A percentile compares a stretch with the other conserved stretches of the same genome.
phyloP scores from a whole-genome alignment of 1,140 invertebrate genomes.

The Pararge aegeria region DNA sequence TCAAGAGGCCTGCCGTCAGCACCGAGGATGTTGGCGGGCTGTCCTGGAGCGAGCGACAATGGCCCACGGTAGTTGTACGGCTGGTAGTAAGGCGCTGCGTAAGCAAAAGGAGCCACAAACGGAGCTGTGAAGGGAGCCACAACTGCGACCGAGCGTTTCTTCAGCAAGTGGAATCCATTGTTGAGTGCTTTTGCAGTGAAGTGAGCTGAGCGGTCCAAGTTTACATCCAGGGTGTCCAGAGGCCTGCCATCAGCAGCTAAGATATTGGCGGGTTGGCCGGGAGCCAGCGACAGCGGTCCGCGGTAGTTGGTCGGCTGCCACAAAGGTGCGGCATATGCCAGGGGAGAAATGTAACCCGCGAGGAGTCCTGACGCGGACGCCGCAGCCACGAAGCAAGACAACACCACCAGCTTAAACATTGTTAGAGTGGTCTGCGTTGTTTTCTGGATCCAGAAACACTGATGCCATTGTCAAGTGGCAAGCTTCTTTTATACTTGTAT shows the following conservation, averaged over 20 bases:
- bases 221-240: conserved; percentile 68
- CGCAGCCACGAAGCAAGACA: conserved; percentile 75
- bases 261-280: conserved; percentile 61
- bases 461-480: conserved; percentile 36
- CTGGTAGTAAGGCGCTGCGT: conserved; percentile 36
- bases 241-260: conserved; percentile 47
- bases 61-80: conserved; percentile 59
- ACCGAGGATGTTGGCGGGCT: conserved; percentile 58
- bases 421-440: conserved; percentile 70
- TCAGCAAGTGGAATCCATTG: conserved; percentile 36
- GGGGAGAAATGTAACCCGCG: conserved; percentile 35
- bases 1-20: conserved; percentile 61
- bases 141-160: conserved; percentile 42
- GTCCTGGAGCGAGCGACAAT: conserved; percentile 60
- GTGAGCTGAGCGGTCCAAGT: conserved; percentile 70
- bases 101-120: conserved; percentile 29
- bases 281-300: conserved; percentile 59
- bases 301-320: conserved; percentile 51
- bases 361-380: conserved; percentile 54
- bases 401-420: conserved; percentile 80
- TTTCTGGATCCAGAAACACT: conserved; percentile 47
- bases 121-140: conserved; percentile 33
- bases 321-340: conserved; percentile 34
- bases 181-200: conserved; percentile 54
- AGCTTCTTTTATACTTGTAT: conserved; percentile 50